Percentiles rank a stretch among this genome's conserved stretches.
Conservation (phyloP, 1,140 invertebrate species). For the Capitella teleta region DNA sequence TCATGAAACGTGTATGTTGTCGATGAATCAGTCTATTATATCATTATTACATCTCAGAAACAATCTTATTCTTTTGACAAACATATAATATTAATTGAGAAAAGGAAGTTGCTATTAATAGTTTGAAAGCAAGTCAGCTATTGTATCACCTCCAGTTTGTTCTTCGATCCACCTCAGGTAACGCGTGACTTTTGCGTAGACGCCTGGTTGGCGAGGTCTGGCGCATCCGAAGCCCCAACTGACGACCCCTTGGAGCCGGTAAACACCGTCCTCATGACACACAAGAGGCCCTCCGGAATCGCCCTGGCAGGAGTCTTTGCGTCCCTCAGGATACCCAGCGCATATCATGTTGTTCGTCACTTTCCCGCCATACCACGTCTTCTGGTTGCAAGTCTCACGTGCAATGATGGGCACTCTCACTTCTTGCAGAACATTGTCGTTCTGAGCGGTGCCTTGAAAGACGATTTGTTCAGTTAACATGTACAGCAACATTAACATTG, state of each 20-base stretch:
- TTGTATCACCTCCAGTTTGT: background rate
- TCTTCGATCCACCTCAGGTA: slow-evolving; percentile 9
- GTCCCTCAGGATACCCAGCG: slow-evolving; percentile 79
- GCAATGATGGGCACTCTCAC: slow-evolving; percentile 43
- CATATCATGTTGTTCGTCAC: slow-evolving; percentile 62
- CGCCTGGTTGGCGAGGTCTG: slow-evolving; percentile 1
- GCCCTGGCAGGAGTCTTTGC: slow-evolving; percentile 58
- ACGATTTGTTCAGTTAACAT: too few species aligned
- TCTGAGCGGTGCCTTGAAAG: too few species aligned
- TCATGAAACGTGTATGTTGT: too few species aligned
- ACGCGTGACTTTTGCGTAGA: slow-evolving; percentile 6
- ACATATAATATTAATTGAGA: too few species aligned
- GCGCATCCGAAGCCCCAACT: slow-evolving; percentile 11
- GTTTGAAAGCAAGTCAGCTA: too few species aligned
- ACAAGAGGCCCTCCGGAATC: slow-evolving; percentile 49
- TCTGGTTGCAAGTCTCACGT: slow-evolving; percentile 4
- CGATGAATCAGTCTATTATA: too few species aligned
- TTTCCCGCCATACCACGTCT: slow-evolving; percentile 3
- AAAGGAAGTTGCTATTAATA: too few species aligned
- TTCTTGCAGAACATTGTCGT: slow-evolving; percentile 13
- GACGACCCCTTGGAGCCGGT: slow-evolving; percentile 7
- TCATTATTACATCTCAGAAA: too few species aligned
- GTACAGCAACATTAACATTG: too few species aligned
- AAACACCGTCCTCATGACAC: background rate
- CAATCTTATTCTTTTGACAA: too few species aligned